phyloP scores from a whole-genome alignment of 1,140 invertebrate genomes.

The Nixonia krombeini region DNA sequence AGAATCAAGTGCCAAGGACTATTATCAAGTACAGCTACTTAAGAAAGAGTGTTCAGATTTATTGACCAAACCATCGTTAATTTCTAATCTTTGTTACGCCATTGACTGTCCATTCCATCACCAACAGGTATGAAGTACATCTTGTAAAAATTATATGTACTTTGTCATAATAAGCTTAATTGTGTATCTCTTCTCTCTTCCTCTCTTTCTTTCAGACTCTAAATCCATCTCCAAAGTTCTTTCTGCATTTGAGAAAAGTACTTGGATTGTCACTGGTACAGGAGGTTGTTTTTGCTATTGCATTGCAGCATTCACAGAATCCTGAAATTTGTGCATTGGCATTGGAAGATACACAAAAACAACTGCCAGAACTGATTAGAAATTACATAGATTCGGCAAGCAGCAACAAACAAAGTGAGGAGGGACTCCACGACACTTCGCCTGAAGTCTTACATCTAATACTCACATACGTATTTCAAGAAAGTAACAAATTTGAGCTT shows the following conservation, averaged over 20 bases:
- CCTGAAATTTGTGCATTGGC: constrained; percentile 81
- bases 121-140: constrained; percentile 72
- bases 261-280: constrained; percentile 87
- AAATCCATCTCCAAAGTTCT: constrained; percentile 82
- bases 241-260: constrained; percentile 86
- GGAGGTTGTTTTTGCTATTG: constrained; percentile 90
- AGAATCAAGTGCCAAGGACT: constrained; percentile 72
- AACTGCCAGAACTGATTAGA: constrained; percentile 87
- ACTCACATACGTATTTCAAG: constrained; percentile 76
- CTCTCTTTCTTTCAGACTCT: constrained; percentile 75
- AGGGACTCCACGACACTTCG: constrained; percentile 89
- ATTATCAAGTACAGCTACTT: constrained; percentile 80
- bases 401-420: constrained; percentile 78
- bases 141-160: background rate
- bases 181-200: background rate
- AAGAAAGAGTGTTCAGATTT: constrained; percentile 81
- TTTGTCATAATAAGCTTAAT: background rate
- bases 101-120: constrained; percentile 79
- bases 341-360: constrained; percentile 83
- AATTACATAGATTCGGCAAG: constrained; percentile 85
- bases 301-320: constrained; percentile 84
- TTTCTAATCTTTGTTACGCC: constrained; percentile 85
- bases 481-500: constrained; percentile 73
- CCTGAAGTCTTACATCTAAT: constrained; percentile 91
- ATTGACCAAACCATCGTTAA: constrained; percentile 80